A percentile compares a stretch with the other conserved stretches of the same genome.
Conservation (phyloP, 2,113 vertebrate genomes). For the Tachuris rubrigastra region DNA sequence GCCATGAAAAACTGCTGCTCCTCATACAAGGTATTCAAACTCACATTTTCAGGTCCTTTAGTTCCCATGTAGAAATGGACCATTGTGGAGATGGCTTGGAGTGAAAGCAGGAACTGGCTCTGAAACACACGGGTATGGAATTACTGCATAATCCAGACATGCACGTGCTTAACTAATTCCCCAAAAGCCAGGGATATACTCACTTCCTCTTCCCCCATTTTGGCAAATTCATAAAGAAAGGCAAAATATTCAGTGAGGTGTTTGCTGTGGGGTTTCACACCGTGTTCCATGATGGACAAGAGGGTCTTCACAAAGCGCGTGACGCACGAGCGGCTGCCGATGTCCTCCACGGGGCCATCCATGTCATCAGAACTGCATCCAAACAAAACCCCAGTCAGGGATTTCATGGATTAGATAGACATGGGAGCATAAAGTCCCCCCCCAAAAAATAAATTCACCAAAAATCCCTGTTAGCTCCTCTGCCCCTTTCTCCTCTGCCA, state of each 20-base stretch:
- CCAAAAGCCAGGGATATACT: neutral
- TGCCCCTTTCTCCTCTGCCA: neutral
- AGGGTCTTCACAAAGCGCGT: constrained; percentile 97
- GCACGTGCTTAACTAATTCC: neutral
- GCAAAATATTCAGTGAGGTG: constrained; percentile 99
- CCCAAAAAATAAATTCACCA: neutral
- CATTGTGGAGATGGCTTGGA: constrained; percentile 99
- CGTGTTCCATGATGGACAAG: constrained; percentile 98
- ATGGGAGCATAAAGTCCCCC: neutral
- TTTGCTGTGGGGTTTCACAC: constrained; percentile 98
- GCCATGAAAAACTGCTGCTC: neutral
- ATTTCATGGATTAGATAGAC: neutral
- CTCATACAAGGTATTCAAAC: constrained; percentile 26
- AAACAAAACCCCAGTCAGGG: neutral
- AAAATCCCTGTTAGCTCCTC: too few species aligned
- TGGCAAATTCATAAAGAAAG: constrained; percentile 97
- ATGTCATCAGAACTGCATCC: constrained; percentile 92
- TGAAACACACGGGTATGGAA: constrained; percentile 60
- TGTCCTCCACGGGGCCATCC: constrained; percentile 97
- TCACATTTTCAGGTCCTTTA: constrained; percentile 97
- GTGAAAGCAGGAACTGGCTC: constrained; percentile 97
- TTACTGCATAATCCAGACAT: neutral
- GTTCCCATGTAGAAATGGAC: constrained; percentile 99
- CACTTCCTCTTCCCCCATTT: constrained; percentile 99
- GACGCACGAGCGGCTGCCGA: constrained; percentile 95